Conservation (phyloP, 2,888 invertebrate species). For the Lasioglossum morio region DNA sequence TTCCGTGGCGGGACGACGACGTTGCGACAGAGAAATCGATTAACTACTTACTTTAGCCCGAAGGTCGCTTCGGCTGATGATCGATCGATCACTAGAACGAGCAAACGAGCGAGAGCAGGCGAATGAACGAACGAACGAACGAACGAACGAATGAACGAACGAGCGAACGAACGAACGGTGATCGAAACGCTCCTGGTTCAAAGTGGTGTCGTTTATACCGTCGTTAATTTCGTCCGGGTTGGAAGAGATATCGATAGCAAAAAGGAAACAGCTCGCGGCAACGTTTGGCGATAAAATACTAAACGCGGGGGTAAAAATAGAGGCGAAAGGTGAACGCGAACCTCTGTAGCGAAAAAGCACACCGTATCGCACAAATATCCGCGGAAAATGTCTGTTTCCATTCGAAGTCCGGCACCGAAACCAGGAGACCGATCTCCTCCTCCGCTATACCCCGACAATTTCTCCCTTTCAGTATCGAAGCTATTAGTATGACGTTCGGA, state of each 20-base stretch:
- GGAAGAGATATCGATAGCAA: constrained; percentile 64
- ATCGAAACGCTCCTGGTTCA: constrained; percentile 32
- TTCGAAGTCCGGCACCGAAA: constrained; percentile 9
- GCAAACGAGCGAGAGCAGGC: constrained; percentile 1
- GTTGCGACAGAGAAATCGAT: constrained; percentile 51
- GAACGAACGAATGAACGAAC: background rate
- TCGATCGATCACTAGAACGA: constrained; percentile 26
- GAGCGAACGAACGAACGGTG: constrained; percentile 18
- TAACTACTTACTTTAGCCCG: constrained; percentile 60
- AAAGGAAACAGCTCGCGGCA: constrained; percentile 63
- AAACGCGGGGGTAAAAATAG: constrained; percentile 54
- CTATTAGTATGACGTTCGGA: constrained; percentile 68
- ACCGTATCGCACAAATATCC: constrained; percentile 61
- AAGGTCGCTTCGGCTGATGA: constrained; percentile 48
- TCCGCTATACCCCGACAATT: constrained; percentile 35
- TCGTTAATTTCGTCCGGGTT: constrained; percentile 62
- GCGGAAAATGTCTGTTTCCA: constrained; percentile 50
- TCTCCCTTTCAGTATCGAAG: constrained; percentile 62
- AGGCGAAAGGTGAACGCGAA: constrained; percentile 40
- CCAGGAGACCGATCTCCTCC: background rate
- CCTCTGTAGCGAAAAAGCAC: constrained; percentile 43
- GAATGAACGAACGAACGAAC: background rate
- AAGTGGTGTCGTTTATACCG: constrained; percentile 63
- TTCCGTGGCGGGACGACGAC: constrained; percentile 21
- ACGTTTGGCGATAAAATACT: constrained; percentile 61